These are phyloP conservation scores for Orchestia grillus DNA, from an alignment of 1,140 invertebrate species.

Conservation along the genomic window DNA sequence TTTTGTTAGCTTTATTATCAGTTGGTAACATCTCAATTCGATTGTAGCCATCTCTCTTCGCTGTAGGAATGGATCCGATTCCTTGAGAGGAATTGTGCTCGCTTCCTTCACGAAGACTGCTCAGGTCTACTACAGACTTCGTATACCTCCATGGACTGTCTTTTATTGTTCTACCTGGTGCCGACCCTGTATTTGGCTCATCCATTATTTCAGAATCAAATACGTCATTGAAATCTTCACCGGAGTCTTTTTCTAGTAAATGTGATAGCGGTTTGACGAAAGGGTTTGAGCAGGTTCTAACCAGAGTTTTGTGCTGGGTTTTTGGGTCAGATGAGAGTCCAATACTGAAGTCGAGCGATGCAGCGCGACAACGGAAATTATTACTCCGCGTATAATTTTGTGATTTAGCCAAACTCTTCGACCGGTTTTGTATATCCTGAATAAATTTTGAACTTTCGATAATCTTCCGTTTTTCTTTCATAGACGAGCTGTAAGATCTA, in stretches of 20 bases:
- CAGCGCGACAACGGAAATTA: not conserved
- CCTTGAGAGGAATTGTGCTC: not conserved
- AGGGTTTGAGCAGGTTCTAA: not conserved
- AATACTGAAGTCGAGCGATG: not conserved
- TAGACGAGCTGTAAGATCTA: not conserved
- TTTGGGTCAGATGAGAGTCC: not conserved
- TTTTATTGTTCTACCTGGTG: not conserved
- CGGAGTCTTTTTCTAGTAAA: not conserved
- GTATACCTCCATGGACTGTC: constrained; percentile 17
- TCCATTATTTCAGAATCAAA: not conserved
- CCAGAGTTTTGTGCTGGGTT: not conserved
- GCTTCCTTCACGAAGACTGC: not conserved
- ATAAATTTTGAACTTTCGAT: constrained; percentile 26
- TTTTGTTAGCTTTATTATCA: not conserved
- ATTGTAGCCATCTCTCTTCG: not conserved
- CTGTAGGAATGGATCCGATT: not conserved
- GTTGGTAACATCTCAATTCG: not conserved
- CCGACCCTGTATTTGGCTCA: not conserved
- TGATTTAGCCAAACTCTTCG: not conserved
- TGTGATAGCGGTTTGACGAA: not conserved
- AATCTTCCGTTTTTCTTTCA: constrained; percentile 13
- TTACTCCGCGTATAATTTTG: not conserved
- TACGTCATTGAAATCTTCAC: not conserved
- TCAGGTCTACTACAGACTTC: not conserved
- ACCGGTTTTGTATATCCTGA: not conserved